Evolutionary conservation across 2,113 vertebrate genomes (phyloP), one percentile per base, ranked within the genome.

Genomic region (Acanthisitta chloris): DNA sequence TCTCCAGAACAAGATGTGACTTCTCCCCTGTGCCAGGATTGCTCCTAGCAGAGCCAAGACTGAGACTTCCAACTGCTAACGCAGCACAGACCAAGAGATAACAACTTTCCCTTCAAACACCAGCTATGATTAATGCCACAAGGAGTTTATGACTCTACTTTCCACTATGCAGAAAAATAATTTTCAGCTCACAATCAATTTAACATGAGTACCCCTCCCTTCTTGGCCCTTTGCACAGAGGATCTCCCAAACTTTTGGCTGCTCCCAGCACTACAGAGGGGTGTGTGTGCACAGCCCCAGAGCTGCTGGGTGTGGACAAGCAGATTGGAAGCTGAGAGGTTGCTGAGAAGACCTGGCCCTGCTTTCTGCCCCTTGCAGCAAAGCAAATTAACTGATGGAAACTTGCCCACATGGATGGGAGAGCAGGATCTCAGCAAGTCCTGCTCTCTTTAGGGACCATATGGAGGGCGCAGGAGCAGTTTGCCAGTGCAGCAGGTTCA

Each of bases 201-300:
- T 84, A 34, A 91, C 87, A 70, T 20, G n/a, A 85, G 90, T 5
- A 71, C 94, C 15, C 79, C 92, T 38, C 96, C 93, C 94, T 97
- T 58, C 86, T 88, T 88, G 92, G 94, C 92, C 36, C 20, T 67
- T 86, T 71, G 23, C 80, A 81, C 48, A 57, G 76, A 96, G 88
- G 88, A 86, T 97, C 92, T 97, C 95, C 96, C 93, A 86, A 74
- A 82, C 28, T 81, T 88, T 55, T 96, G 93, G 93, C 96, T 18
- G 71, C 61, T 55, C 76, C 59, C 52, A 93, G 23, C 52, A 62
- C n/a, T 4, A 31, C 38, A 54, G 90, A 94, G 90, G 94, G 85
- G 88, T 70, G 93, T 87, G 94, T 77, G 51, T 13, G 7, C 49
- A 61, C 49, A 94, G 38, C 66, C 85, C 90, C 64, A 70, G 79